phyloP scores from a whole-genome alignment of 2,113 vertebrate species.

The Misgurnus mizolepis region DNA sequence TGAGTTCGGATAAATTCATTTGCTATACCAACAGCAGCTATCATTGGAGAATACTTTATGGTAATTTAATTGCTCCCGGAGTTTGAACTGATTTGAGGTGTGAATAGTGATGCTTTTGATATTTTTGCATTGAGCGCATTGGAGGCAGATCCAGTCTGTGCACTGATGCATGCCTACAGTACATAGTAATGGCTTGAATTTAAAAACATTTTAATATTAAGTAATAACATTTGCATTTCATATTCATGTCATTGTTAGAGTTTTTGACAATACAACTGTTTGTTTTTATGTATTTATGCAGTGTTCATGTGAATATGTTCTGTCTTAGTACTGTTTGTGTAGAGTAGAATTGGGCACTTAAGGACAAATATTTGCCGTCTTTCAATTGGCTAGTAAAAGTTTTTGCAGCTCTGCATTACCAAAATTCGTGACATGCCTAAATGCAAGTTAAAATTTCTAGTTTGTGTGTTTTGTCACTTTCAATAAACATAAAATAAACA shows the following conservation, averaged over 20 bases:
- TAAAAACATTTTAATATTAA: not conserved
- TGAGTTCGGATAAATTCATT: constrained; percentile 66
- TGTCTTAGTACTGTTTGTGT: not conserved
- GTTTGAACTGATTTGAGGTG: constrained; percentile 18
- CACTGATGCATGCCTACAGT: not conserved
- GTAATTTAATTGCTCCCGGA: constrained; percentile 41
- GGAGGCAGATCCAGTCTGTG: not conserved
- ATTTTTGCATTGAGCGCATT: not conserved
- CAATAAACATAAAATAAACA: no score
- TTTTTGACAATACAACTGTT: not conserved
- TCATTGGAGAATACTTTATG: constrained; percentile 39
- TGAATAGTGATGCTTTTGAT: constrained; percentile 16
- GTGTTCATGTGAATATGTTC: not conserved
- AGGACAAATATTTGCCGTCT: no score
- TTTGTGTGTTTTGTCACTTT: no score
- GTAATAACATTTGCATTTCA: not conserved
- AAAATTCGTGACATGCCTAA: no score
- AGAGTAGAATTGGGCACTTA: not conserved
- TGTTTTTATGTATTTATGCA: constrained; percentile 42
- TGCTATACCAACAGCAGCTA: constrained; percentile 40
- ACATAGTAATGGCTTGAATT: not conserved
- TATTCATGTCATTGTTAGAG: not conserved
- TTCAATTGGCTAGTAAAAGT: no score
- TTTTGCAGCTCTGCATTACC: no score
- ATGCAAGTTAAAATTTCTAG: no score